A percentile compares a stretch with the other conserved stretches of the same genome.
Conservation (phyloP, 1,140 invertebrate genomes). For the Thaumetopoea pityocampa region DNA sequence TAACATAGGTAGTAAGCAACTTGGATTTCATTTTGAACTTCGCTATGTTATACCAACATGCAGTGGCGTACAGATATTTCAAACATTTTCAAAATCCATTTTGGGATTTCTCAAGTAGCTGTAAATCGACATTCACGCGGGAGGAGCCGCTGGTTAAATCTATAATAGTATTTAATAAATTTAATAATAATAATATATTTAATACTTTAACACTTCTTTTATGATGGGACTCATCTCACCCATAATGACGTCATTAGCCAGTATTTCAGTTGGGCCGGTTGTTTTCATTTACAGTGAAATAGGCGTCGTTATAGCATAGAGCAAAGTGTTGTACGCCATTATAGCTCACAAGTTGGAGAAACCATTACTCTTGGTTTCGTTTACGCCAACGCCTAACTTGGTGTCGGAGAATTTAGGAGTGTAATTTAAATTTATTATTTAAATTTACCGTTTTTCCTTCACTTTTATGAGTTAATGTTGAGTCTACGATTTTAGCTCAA, state of each 20-base stretch:
- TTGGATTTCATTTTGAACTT: no score
- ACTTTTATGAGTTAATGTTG: background rate
- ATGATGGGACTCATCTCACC: no score
- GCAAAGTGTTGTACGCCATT: constrained; percentile 58
- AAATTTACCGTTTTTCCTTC: constrained; percentile 4
- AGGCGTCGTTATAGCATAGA: constrained; percentile 50
- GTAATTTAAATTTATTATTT: constrained; percentile 16
- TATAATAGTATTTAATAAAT: no score
- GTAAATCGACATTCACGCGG: no score
- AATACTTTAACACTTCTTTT: background rate
- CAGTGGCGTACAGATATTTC: no score
- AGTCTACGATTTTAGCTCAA: background rate
- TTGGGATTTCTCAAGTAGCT: no score
- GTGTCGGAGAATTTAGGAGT: constrained; percentile 1
- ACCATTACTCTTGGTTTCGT: constrained; percentile 47
- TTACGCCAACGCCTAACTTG: constrained; percentile 23
- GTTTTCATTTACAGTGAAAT: constrained; percentile 51
- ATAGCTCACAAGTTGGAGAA: constrained; percentile 46
- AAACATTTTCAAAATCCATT: no score
- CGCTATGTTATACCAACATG: no score
- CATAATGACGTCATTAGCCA: constrained; percentile 32
- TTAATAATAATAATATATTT: no score
- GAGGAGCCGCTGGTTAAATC: no score
- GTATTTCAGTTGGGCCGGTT: constrained; percentile 42
- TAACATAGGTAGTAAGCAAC: no score